Evolutionary conservation across 1,140 invertebrate genomes (phyloP).

Genomic region (Trichogramma pretiosum): DNA sequence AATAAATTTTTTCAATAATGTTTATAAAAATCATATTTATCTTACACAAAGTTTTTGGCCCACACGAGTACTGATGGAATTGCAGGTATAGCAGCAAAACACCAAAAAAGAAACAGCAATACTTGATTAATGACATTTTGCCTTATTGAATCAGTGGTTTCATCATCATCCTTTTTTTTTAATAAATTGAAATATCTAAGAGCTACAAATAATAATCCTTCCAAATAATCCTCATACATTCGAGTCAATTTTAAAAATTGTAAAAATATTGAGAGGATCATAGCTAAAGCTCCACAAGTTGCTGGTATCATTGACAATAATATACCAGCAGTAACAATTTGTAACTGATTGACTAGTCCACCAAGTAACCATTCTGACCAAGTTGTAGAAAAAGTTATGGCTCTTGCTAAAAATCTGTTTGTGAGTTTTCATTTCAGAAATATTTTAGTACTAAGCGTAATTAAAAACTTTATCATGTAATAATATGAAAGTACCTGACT

Average conservation of each 20-base stretch:
- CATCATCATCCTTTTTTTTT: constrained; percentile 16
- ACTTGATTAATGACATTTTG: constrained; percentile 37
- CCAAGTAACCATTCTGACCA: constrained; percentile 50
- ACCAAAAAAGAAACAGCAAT: constrained; percentile 36
- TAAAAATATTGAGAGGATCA: constrained; percentile 40
- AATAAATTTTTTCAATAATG: constrained; percentile 1
- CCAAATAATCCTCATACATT: constrained; percentile 66
- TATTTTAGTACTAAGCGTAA: too few species aligned
- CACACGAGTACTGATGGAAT: constrained; percentile 42
- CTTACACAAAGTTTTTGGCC: constrained; percentile 44
- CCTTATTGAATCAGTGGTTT: constrained; percentile 20
- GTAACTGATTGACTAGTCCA: constrained; percentile 44
- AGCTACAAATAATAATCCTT: constrained; percentile 47
- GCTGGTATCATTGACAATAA: constrained; percentile 43
- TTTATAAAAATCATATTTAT: constrained; percentile 1
- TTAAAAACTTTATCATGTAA: background rate
- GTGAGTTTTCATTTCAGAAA: too few species aligned
- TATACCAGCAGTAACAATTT: constrained; percentile 40
- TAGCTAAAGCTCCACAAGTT: constrained; percentile 49
- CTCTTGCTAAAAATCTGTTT: constrained; percentile 47
- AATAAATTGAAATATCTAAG: constrained; percentile 28
- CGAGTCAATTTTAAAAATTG: constrained; percentile 52
- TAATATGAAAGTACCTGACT: constrained; percentile 39
- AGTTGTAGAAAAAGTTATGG: constrained; percentile 43
- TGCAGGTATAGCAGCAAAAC: constrained; percentile 34